Percentiles rank a stretch among this genome's conserved stretches.
Evolutionary conservation across 53 echinoderm and acorn worm genomes (phyloP).

Genomic region (Echinarachnius parma): DNA sequence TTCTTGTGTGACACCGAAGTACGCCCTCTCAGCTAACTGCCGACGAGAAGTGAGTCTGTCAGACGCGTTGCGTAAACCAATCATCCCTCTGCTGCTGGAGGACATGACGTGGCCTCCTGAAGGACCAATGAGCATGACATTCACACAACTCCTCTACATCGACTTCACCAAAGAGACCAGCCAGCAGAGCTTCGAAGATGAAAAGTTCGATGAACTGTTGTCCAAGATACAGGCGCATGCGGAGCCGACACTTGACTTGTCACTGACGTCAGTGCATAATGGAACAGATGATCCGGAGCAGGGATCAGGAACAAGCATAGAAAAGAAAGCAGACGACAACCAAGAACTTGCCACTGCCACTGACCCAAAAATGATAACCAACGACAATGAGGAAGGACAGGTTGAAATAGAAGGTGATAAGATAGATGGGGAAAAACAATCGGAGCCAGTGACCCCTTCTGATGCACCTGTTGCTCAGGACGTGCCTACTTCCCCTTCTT

Average conservation of each 20-base stretch:
- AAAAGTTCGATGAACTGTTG: conserved; percentile 78
- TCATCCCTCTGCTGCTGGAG: conserved; percentile 76
- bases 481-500: too few relatives aligned
- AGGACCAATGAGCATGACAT: conserved; percentile 96
- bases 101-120: conserved; percentile 85
- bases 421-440: too few relatives aligned
- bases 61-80: conserved; percentile 82
- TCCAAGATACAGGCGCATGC: conserved; percentile 64
- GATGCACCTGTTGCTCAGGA: too few relatives aligned
- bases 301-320: too few relatives aligned
- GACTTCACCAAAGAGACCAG: conserved; percentile 68
- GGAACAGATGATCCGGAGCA: too few relatives aligned
- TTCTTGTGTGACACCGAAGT: conserved; percentile 89
- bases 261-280: too few relatives aligned
- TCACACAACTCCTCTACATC: conserved; percentile 81
- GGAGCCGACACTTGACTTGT: background rate
- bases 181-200: conserved; percentile 59
- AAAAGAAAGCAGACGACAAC: too few relatives aligned
- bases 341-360: too few relatives aligned
- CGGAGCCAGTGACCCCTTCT: too few relatives aligned
- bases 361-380: too few relatives aligned
- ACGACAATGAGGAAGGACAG: too few relatives aligned
- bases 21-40: conserved; percentile 91
- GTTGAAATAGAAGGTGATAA: too few relatives aligned
- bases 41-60: conserved; percentile 85